Evolutionary conservation across 1,140 invertebrate species (phyloP), one percentile per base, ranked within the genome.

Genomic region (Cotesia chilonis): DNA sequence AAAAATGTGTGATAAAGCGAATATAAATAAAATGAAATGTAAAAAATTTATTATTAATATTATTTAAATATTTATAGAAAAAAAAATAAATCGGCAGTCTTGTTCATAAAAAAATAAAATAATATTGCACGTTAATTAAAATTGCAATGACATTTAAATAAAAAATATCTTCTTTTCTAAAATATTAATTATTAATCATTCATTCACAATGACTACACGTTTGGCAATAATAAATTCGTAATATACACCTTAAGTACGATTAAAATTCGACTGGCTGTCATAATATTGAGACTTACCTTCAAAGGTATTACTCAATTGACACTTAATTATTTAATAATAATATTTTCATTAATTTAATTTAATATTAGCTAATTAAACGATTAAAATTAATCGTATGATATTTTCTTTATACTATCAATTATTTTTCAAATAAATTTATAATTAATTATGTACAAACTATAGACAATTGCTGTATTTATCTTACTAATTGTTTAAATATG

Each of bases 211-310:
- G 41, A 47, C 41, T 14, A 35, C 65, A 52, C 65, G 5, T 68
- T 73, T 68, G 66, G 57, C 66, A 73, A 68, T 68, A 68, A 73
- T 68, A 63, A 68, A 73, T 73, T 63, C 61, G 67, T 55, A 73
- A 73, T 73, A 70, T 69, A 69, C 67, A 70, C 37, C 72, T 73
- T 73, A 63, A 14, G 60, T 35, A 73, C 72, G 66, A 73, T 73
- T 68, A 70, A 52, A 52, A 35, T 47, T 47, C n/a, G 7, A 52
- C 38, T 52, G 20, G n/a, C 52, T 68, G 17, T 57, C 51, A 36
- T 55, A 7, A 54, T 57, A n/a, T 55, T 55, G n/a, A 17, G 17
- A 17, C 5, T 4, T 55, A 55, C 54, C 54, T n/a, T n/a, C 1
- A 7, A n/a, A 55, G 54, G 54, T 14, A 14, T 55, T 17, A 14